A percentile compares a stretch with the other conserved stretches of the same genome.
Conservation (phyloP, 2,113 vertebrate genomes). For the Panthera uncia region DNA sequence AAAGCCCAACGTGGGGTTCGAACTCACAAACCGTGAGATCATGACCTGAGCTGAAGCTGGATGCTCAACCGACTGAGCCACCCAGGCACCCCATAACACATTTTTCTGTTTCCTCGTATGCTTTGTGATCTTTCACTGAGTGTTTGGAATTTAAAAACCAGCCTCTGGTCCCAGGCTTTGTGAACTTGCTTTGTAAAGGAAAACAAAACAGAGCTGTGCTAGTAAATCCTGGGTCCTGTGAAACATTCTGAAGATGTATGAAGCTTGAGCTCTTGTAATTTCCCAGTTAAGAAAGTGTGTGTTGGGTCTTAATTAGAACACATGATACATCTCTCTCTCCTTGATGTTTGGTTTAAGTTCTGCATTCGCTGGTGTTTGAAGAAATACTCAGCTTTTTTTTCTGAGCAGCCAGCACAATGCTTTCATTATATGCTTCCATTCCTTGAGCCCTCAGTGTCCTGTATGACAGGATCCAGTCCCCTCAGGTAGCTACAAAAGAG, state of each 20-base stretch:
- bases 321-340: not conserved
- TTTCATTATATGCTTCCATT: not conserved
- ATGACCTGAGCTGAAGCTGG: too few relatives aligned
- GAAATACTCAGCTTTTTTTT: not conserved
- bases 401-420: too few relatives aligned
- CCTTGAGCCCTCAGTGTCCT: not conserved
- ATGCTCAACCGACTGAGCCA: too few relatives aligned
- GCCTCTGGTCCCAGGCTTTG: not conserved
- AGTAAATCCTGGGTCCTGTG: not conserved
- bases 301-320: not conserved
- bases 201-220: not conserved
- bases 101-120: not conserved
- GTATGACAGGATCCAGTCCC: not conserved
- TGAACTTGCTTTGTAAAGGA: not conserved
- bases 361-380: not conserved
- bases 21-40: too few relatives aligned
- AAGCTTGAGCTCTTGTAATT: not conserved
- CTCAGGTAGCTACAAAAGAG: too few relatives aligned
- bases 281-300: not conserved
- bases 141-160: not conserved
- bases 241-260: too few relatives aligned
- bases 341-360: not conserved
- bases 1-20: too few relatives aligned
- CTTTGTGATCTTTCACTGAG: not conserved
- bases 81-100: not conserved